Percentiles rank a stretch among this genome's conserved stretches.
Conservation (phyloP, 2,797 vertebrate genomes). For the Karalla daura region DNA sequence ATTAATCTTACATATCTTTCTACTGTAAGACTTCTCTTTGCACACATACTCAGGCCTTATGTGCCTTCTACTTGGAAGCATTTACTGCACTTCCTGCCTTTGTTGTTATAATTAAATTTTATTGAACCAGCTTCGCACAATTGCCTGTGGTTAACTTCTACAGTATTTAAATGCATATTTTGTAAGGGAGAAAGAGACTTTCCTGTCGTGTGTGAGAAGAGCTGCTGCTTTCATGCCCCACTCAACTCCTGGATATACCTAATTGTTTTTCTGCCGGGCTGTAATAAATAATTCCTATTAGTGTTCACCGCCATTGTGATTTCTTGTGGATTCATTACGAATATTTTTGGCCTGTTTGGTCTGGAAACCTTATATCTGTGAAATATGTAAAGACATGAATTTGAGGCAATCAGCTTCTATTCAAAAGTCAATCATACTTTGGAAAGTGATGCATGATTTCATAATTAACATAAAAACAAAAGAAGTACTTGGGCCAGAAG, state of each 20-base stretch:
- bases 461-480: neutral
- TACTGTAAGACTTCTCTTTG: no score
- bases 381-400: slow-evolving; percentile 10
- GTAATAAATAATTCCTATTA: neutral
- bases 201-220: neutral
- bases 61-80: no score
- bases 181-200: neutral
- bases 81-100: no score
- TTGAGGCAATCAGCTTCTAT: slow-evolving; percentile 3
- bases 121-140: no score
- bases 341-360: no score
- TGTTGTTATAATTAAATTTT: no score
- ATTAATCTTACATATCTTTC: neutral
- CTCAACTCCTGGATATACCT: neutral
- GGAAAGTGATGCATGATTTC: neutral
- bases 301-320: neutral
- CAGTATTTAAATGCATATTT: neutral
- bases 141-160: neutral
- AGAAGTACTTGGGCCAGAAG: no score
- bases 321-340: no score
- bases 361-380: neutral
- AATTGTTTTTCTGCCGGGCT: neutral
- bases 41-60: neutral
- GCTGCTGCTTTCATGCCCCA: neutral
- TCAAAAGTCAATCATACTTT: slow-evolving; percentile 15